Conservation (phyloP, 30 jellyfish, hydroid and myxozoan genomes). For the Turritopsis rubra region DNA sequence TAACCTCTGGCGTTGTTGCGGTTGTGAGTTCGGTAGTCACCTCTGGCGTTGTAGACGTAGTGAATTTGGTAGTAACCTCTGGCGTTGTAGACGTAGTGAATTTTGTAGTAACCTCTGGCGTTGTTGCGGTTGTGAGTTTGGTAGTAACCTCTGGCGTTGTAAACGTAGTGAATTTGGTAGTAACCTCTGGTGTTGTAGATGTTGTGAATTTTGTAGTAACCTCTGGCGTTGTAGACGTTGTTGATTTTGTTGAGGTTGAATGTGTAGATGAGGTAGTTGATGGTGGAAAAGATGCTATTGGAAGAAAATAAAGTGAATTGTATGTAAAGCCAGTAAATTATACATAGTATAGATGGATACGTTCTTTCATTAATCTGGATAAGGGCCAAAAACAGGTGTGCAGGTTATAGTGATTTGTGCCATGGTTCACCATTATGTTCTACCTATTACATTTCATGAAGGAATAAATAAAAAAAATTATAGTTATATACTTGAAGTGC, state of each 20-base stretch:
- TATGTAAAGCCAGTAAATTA: background rate
- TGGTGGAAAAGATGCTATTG: constrained; percentile 10
- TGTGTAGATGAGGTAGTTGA: constrained; percentile 20
- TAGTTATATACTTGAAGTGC: constrained; percentile 36
- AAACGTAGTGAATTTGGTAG: constrained; percentile 15
- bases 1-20: background rate
- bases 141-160: background rate
- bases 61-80: constrained; percentile 11
- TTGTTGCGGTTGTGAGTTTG: constrained; percentile 13
- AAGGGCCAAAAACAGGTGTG: too few relatives aligned
- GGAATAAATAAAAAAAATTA: too few relatives aligned
- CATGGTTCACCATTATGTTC: too few relatives aligned
- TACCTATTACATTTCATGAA: too few relatives aligned
- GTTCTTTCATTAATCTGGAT: background rate
- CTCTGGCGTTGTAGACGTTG: constrained; percentile 9
- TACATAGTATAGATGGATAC: background rate
- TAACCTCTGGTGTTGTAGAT: constrained; percentile 16
- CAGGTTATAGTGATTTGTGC: too few relatives aligned
- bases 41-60: background rate
- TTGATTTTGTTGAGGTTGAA: constrained; percentile 6
- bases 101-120: background rate
- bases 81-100: constrained; percentile 19
- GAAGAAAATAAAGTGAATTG: background rate
- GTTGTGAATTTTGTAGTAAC: constrained; percentile 10
- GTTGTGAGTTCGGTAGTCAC: background rate